Base-by-base conservation (phyloP, 2,888 invertebrate species). In the Eupithecia dodoneata region DNA sequence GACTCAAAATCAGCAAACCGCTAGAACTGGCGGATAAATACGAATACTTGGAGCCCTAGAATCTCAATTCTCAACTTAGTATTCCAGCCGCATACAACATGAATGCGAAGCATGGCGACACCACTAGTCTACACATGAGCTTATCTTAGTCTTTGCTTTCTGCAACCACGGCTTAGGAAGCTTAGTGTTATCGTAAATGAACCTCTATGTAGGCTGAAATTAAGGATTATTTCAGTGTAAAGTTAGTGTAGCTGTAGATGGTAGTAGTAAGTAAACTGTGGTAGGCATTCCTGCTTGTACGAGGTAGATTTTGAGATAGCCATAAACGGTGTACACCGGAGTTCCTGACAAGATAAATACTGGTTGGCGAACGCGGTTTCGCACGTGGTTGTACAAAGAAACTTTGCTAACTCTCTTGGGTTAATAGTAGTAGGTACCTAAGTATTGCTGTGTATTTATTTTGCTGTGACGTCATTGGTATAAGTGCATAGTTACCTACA, bases 51-150 rank as follows among this genome's bases (percentile, higher is more conserved):
- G 49, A 49, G 13, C 3, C 42, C 41, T 65, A 41, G 45, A 69
- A n/a, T 12, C 45, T 49, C 18, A 18, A 63, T 63, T 10, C 63
- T 12, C 47, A 18, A 70, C 13, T 70, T 70, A 70, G 70, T 70
- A 70, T 70, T 45, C 70, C 15, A 30, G 12, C 18, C 13, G 45
- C 18, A 70, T 45, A 10, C 47, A 18, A 42, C 30, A 63, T 18
- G 47, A 30, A 66, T 72, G 75, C 67, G 59, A 44, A 75, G 66
- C 66, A 45, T 59, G 47, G n/a, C 70, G 30, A 47, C 70, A 30
- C 42, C 30, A 30, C 63, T 30, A 42, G 69, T 44, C 69, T 47
- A 66, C 41, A 45, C 70, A 69, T 12, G 12, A 47, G 18, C 70
- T 70, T 70, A 70, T 70, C 70, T 70, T 42, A 15, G 47, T 12